Percentiles rank a stretch among this genome's conserved stretches.
Evolutionary conservation across 2,888 invertebrate species (phyloP).

Genomic region (Acleris holmiana): DNA sequence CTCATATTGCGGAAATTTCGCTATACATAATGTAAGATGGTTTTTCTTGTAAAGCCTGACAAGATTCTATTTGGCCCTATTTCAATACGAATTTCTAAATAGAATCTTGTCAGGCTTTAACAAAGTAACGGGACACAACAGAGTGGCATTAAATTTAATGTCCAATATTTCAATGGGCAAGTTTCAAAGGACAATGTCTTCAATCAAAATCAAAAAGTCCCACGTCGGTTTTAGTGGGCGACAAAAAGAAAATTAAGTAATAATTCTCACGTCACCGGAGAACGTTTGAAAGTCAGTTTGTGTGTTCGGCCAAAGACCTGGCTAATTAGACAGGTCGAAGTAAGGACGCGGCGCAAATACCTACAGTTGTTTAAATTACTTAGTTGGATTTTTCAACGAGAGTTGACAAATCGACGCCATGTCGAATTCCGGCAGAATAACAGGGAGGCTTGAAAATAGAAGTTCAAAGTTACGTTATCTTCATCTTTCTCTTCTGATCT

Average conservation of each 20-base stretch:
- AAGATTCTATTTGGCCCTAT: too few relatives aligned
- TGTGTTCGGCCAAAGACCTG: conserved; percentile 66
- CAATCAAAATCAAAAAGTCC: conserved; percentile 16
- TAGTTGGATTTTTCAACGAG: background rate
- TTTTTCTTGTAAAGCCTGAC: too few relatives aligned
- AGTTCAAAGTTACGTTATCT: too few relatives aligned
- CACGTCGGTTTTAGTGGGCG: conserved; percentile 27
- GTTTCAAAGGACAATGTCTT: conserved; percentile 3
- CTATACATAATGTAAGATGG: too few relatives aligned
- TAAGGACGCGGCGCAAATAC: conserved; percentile 56
- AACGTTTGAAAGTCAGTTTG: conserved; percentile 76
- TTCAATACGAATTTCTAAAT: too few relatives aligned
- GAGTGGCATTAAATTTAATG: background rate
- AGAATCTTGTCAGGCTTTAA: too few relatives aligned
- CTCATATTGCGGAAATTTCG: too few relatives aligned
- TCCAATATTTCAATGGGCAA: conserved; percentile 1
- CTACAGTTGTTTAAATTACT: conserved; percentile 6
- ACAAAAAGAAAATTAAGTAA: conserved; percentile 72
- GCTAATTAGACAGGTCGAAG: conserved; percentile 69
- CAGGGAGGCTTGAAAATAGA: too few relatives aligned
- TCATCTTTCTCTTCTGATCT: too few relatives aligned
- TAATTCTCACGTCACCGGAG: conserved; percentile 66
- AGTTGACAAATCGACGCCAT: background rate
- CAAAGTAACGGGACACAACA: too few relatives aligned
- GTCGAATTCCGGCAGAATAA: too few relatives aligned